These are phyloP conservation scores for Hepsetus odoe DNA, from an alignment of 2,113 vertebrate genomes.

Conservation along the genomic window DNA sequence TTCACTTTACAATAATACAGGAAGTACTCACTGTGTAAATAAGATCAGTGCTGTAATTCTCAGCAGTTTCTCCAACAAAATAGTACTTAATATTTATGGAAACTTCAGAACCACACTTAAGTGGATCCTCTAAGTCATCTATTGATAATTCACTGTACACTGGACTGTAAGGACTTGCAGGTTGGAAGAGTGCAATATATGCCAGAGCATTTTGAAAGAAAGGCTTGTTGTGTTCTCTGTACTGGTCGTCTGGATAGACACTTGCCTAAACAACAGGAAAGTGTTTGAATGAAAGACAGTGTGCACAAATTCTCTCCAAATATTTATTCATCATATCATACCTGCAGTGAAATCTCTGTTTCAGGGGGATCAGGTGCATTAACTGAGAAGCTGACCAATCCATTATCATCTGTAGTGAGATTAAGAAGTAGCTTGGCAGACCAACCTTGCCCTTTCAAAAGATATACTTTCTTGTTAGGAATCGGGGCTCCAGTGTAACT, in stretches of 20 bases:
- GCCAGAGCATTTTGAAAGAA: background rate
- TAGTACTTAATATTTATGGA: no score
- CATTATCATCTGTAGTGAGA: constrained; percentile 65
- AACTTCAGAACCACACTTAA: no score
- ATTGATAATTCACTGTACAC: no score
- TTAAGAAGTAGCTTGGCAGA: background rate
- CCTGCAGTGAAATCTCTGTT: background rate
- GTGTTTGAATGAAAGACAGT: background rate
- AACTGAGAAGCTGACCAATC: constrained; percentile 63
- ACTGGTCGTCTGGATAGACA: rapidly evolving
- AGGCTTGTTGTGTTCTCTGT: rapidly evolving
- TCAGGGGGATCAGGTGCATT: constrained; percentile 4
- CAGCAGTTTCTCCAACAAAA: no score
- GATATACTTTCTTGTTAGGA: no score
- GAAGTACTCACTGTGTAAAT: constrained; percentile 63
- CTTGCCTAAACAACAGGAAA: constrained; percentile 45
- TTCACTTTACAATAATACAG: background rate
- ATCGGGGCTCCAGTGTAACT: background rate
- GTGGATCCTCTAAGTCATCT: no score
- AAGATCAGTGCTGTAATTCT: no score
- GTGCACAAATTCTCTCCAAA: background rate
- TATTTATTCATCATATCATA: constrained; percentile 48
- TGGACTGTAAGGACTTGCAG: constrained; percentile 29
- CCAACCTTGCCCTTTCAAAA: constrained; percentile 31
- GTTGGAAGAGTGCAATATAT: background rate